Evolutionary conservation across 2,888 invertebrate genomes (phyloP).

Genomic region (Mechanitis messenoides): DNA sequence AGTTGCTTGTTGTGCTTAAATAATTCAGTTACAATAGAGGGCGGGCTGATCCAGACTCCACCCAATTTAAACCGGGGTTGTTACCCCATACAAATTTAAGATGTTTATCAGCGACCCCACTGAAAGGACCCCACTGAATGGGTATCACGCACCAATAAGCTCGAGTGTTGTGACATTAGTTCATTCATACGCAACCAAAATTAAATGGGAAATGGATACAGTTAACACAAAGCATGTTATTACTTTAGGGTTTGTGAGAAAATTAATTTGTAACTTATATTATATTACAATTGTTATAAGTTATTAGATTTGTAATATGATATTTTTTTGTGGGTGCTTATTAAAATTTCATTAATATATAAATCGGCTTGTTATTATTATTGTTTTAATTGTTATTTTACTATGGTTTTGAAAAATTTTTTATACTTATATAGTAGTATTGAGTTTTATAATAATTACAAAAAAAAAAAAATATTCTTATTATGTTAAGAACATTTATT

Average conservation of each 20-base stretch:
- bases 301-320: slow-evolving; percentile 17
- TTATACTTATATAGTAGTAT: no score
- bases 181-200: slow-evolving; percentile 61
- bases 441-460: no score
- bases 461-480: no score
- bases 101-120: slow-evolving; percentile 38
- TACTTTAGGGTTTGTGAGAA: slow-evolving; percentile 74
- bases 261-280: slow-evolving; percentile 70
- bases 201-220: slow-evolving; percentile 68
- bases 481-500: no score
- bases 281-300: slow-evolving; percentile 39
- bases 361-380: neutral
- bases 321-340: slow-evolving; percentile 16
- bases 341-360: slow-evolving; percentile 28
- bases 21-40: slow-evolving; percentile 34
- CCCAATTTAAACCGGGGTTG: slow-evolving; percentile 35
- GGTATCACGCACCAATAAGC: slow-evolving; percentile 53
- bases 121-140: slow-evolving; percentile 52
- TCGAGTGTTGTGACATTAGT: slow-evolving; percentile 66
- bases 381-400: no score
- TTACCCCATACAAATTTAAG: slow-evolving; percentile 36
- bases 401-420: no score
- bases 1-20: slow-evolving; percentile 35
- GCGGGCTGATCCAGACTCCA: slow-evolving; percentile 41
- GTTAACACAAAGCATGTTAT: slow-evolving; percentile 71